These are phyloP conservation scores for Cetoscarus ocellatus DNA, from an alignment of 2,797 vertebrate genomes.

Conservation along the genomic window DNA sequence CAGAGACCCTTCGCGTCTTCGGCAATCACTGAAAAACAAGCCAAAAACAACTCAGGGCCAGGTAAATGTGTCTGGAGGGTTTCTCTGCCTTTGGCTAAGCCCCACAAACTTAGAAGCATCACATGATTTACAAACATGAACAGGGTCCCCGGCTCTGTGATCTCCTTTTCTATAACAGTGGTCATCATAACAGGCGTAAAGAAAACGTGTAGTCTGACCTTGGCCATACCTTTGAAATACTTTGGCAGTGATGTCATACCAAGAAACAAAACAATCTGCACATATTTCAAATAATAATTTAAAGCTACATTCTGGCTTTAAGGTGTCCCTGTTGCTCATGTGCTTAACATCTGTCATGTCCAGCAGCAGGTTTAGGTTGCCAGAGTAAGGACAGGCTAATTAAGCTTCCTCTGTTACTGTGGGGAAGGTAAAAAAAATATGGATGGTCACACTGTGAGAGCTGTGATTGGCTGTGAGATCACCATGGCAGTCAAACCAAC, in stretches of 20 bases:
- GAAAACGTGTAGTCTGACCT: conserved; percentile 3
- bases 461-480: conserved; percentile 41
- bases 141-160: no score
- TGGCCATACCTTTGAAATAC: conserved; percentile 45
- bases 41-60: no score
- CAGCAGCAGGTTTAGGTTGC: conserved; percentile 28
- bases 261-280: conserved; percentile 43
- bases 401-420: conserved; percentile 1
- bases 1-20: no score
- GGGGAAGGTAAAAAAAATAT: conserved; percentile 9
- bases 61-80: no score
- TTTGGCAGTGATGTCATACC: conserved; percentile 81
- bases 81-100: no score
- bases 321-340: conserved; percentile 21
- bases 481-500: conserved; percentile 27
- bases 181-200: no score
- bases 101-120: no score
- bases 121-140: no score
- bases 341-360: conserved; percentile 15
- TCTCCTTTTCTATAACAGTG: no score
- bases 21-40: no score
- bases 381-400: conserved; percentile 4
- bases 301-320: conserved; percentile 44
- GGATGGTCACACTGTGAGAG: conserved; percentile 23
- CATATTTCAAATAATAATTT: conserved; percentile 19